Conservation (phyloP, 2,113 vertebrate genomes). For the Tamias sibiricus region DNA sequence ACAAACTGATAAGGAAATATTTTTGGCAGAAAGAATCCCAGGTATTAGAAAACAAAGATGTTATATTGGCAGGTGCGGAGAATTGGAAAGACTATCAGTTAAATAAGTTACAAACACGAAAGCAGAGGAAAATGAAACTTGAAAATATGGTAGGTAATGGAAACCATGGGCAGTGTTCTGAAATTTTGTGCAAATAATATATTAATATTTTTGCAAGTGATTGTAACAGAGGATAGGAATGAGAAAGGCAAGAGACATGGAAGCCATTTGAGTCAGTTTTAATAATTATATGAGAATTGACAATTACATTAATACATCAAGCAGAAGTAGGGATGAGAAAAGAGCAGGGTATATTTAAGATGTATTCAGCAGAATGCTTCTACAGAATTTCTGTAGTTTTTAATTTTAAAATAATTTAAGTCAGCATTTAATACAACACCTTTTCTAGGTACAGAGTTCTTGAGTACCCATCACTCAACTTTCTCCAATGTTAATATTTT, state of each 20-base stretch:
- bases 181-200: not conserved
- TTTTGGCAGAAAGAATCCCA: not conserved
- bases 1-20: not conserved
- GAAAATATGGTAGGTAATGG: not conserved
- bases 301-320: not conserved
- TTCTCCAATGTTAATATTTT: not conserved
- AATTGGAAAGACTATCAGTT: not conserved
- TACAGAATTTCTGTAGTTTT: not conserved
- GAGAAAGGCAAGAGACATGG: not conserved
- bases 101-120: not conserved
- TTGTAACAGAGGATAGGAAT: not conserved
- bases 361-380: not conserved
- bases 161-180: not conserved
- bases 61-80: not conserved
- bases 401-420: slow-evolving; percentile 27
- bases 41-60: not conserved
- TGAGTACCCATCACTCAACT: not conserved
- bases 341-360: not conserved
- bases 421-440: not conserved
- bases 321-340: not conserved
- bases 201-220: not conserved
- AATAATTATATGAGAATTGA: not conserved
- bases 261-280: not conserved
- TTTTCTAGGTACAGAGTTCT: not conserved
- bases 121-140: not conserved